Conservation (phyloP, 2,113 vertebrate genomes). For the Peromyscus maniculatus region DNA sequence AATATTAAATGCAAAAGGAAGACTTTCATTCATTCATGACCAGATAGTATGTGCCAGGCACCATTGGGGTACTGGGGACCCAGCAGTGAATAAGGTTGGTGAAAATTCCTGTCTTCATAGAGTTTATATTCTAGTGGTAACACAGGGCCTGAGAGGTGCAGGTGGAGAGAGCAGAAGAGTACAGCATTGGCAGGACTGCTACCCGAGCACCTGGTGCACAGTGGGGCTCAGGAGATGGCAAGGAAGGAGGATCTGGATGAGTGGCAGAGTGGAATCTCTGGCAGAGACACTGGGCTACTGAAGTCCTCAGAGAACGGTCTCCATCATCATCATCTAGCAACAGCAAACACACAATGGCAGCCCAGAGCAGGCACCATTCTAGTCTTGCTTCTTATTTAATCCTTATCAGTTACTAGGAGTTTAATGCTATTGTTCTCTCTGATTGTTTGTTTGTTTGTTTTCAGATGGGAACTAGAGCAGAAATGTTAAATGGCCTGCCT, state of each 20-base stretch:
- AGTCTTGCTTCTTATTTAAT: background rate
- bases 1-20: constrained; percentile 38
- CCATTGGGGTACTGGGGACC: background rate
- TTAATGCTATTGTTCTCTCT: background rate
- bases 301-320: background rate
- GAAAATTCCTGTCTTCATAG: background rate
- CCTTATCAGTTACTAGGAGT: background rate
- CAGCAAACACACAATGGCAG: background rate
- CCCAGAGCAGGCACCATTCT: background rate
- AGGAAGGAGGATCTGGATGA: background rate
- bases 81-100: background rate
- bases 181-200: background rate
- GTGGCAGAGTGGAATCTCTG: background rate
- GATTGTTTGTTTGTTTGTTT: background rate
- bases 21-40: background rate
- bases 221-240: background rate
- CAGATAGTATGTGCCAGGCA: background rate
- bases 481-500: constrained; percentile 30
- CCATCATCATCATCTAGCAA: background rate
- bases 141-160: background rate
- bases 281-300: background rate
- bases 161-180: background rate
- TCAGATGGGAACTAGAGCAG: constrained; percentile 3
- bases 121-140: background rate
- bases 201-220: background rate